Evolutionary conservation across 1,140 invertebrate species (phyloP), one percentile per base, ranked within the genome.

Genomic region (Thaumetopoea pityocampa): DNA sequence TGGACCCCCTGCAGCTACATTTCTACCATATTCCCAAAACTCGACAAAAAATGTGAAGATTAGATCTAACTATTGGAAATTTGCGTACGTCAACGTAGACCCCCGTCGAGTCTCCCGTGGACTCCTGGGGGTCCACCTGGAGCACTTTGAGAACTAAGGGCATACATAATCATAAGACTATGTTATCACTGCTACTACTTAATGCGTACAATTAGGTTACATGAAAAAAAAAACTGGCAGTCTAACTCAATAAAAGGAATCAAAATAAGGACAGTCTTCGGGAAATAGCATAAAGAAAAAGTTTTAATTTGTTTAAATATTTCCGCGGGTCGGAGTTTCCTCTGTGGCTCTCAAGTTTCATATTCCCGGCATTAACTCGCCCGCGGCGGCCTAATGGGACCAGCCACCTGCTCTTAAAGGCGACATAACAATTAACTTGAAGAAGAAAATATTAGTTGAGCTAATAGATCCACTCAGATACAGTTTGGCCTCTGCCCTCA

Each of bases 301-400:
- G 65, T 83, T 82, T 80, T 78, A 80, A 80, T 79, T 83, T 79
- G 79, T 78, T 83, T 79, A 83, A 83, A 81, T 76, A 81, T 79
- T 81, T 80, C 67, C 62, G 61, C 56, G 59, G 59, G 44, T 53
- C 34, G 37, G 60, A 62, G 56, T 63, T 71, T 58, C 57, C 60
- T 41, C 54, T 42, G 55, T 57, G 53, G 43, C 47, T 64, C 59
- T 69, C 63, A 56, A 69, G 67, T 76, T 79, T 67, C 65, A 59
- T 69, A 66, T n/a, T 51, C 46, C 28, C 38, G 46, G 66, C 49
- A 78, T 68, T 73, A 70, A 63, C 35, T 72, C 44, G 64, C 66
- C 64, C 48, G 57, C 56, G 52, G 69, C 60, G 52, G 58, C 63
- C 63, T 74, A 83, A 83, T 74, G 71, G 59, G 60, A 61, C 67